These are phyloP conservation scores for Tinea trinotella DNA, from an alignment of 2,888 invertebrate genomes.

Conservation along the genomic window DNA sequence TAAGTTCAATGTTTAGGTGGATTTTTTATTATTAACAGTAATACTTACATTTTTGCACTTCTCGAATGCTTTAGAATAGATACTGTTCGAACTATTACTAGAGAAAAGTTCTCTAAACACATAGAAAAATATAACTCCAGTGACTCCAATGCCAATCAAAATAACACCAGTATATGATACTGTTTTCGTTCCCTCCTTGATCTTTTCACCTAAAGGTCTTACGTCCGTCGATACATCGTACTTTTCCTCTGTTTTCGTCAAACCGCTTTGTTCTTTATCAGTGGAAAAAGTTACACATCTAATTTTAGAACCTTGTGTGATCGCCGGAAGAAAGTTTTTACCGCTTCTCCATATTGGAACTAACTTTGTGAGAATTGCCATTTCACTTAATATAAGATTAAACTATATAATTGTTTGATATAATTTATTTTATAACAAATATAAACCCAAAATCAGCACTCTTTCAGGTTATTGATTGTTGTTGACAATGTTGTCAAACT, in stretches of 20 bases:
- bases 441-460: not conserved
- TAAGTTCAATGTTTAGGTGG: too few relatives aligned
- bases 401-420: not conserved
- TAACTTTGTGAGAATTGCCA: slow-evolving; percentile 56
- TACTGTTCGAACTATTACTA: slow-evolving; percentile 86
- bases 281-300: slow-evolving; percentile 39
- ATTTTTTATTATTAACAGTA: too few relatives aligned
- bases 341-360: slow-evolving; percentile 39
- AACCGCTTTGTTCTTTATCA: slow-evolving; percentile 37
- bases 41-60: slow-evolving; percentile 76
- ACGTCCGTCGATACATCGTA: slow-evolving; percentile 70
- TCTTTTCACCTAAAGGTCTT: slow-evolving; percentile 79
- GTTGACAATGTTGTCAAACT: slow-evolving; percentile 7
- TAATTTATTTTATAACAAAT: not conserved
- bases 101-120: slow-evolving; percentile 91
- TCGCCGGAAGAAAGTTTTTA: slow-evolving; percentile 22
- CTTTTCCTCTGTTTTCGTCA: slow-evolving; percentile 50
- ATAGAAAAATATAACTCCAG: slow-evolving; percentile 86
- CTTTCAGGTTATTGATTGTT: slow-evolving; percentile 6
- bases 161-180: slow-evolving; percentile 88
- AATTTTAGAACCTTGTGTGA: slow-evolving; percentile 28
- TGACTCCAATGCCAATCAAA: slow-evolving; percentile 83
- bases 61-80: slow-evolving; percentile 85
- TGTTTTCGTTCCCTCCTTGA: slow-evolving; percentile 93
- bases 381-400: slow-evolving; percentile 27